phyloP scores from a whole-genome alignment of 2,797 vertebrate species.

The Malurus splendens region DNA sequence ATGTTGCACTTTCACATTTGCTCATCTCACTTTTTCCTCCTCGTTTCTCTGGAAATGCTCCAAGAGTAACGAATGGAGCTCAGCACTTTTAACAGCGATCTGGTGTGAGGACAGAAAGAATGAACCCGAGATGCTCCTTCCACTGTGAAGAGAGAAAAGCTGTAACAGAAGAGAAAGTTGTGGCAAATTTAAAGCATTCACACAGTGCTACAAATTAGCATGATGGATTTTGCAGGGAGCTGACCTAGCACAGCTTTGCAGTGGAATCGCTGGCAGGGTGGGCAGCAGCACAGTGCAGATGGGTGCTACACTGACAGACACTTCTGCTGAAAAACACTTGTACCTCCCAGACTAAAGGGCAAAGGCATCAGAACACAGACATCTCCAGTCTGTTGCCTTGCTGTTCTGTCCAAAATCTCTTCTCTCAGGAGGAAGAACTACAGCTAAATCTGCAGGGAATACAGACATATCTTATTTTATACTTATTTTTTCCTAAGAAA shows the following conservation, averaged over 20 bases:
- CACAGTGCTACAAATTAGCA: background rate
- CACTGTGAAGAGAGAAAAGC: background rate
- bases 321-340: background rate
- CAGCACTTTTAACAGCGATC: fast-evolving
- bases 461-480: background rate
- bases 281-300: background rate
- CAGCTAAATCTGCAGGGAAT: background rate
- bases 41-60: background rate
- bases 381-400: background rate
- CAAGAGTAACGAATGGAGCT: background rate
- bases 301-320: background rate
- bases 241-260: fast-evolving
- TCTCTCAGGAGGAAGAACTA: background rate
- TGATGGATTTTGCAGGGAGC: background rate
- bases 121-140: background rate
- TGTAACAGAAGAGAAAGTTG: background rate
- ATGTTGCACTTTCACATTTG: background rate
- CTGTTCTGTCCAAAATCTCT: background rate
- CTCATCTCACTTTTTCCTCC: background rate
- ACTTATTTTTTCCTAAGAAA: background rate
- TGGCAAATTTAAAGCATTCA: background rate
- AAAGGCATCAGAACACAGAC: background rate
- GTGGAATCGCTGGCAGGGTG: background rate
- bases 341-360: background rate
- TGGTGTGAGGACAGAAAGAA: background rate